Evolutionary conservation across 1,140 invertebrate species (phyloP).

Genomic region (Adoxophyes honmai): DNA sequence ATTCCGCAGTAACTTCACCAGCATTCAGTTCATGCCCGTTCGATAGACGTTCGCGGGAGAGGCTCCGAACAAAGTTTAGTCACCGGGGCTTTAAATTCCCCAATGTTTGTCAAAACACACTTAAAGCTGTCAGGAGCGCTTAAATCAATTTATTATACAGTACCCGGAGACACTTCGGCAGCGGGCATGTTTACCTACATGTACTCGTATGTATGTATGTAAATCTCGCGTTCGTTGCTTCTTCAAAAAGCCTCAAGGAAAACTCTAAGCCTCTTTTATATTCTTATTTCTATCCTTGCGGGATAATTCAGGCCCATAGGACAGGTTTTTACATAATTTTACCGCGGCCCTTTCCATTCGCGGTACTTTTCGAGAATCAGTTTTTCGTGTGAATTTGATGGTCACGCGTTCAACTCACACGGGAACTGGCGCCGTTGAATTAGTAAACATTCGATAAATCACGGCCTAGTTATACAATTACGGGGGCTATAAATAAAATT

Average conservation of each 20-base stretch:
- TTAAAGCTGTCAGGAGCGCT: constrained; percentile 70
- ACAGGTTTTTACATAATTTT: constrained; percentile 73
- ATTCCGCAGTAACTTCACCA: constrained; percentile 30
- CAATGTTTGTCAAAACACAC: constrained; percentile 73
- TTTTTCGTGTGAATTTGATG: constrained; percentile 42
- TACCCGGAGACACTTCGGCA: constrained; percentile 54
- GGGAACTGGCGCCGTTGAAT: constrained; percentile 35
- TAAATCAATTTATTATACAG: constrained; percentile 74
- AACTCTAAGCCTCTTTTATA: constrained; percentile 71
- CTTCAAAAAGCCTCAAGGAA: constrained; percentile 65
- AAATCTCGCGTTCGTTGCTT: constrained; percentile 60
- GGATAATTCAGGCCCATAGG: constrained; percentile 69
- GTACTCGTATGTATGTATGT: constrained; percentile 36
- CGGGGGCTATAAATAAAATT: constrained; percentile 56
- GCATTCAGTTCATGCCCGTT: constrained; percentile 42
- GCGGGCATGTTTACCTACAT: constrained; percentile 55
- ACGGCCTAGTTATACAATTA: constrained; percentile 42
- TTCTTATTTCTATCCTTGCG: constrained; percentile 68
- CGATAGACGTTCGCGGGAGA: constrained; percentile 33
- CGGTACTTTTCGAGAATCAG: constrained; percentile 40
- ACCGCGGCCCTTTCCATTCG: constrained; percentile 54
- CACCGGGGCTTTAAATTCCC: constrained; percentile 63
- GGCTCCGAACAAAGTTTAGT: constrained; percentile 59
- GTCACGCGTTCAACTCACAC: constrained; percentile 32
- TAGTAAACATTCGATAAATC: constrained; percentile 63